Base-by-base conservation (phyloP, 2,113 vertebrate genomes). In the Dissostichus mawsoni region DNA sequence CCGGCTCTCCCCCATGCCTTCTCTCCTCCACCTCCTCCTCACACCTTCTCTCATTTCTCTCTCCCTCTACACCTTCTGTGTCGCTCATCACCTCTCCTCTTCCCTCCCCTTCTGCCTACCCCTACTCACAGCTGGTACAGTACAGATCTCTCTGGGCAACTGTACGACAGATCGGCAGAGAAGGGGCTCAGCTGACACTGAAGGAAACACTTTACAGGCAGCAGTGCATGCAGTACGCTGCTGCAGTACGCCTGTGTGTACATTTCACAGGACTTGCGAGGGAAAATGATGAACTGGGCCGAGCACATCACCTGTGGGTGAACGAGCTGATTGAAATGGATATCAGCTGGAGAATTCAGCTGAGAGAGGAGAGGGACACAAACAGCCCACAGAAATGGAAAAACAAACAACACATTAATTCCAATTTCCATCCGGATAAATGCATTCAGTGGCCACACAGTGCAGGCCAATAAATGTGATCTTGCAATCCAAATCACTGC, bases 111-210 rank as follows among this genome's bases (percentile, higher is more conserved):
- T 58, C 51, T 5, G 17, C 51, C 77, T 58, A 62, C 82, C 76
- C 81, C 84, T 65, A 59, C 82, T 76, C 86, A 86, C 90, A 92
- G 90, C 91, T 92, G 90, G 88, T 92, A 93, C 90, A 93, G 88
- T 90, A 89, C 74, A 84, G 87, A 78, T 89, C 86, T 90, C 86
- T 87, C 76, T 75, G 91, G 91, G 91, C 82, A 78, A 90, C 90
- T 93, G 86, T 90, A 92, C 80, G 78, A 80, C 69, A 85, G 82
- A 89, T 85, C 76, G 58, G 77, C 81, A 78, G 78, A 82, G 74
- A 64, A 52, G 64, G 75, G 76, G 88, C 83, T 83, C 69, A 84
- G 84, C 86, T 85, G 87, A 91, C 91, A 91, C 85, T 69, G 82
- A 90, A 92, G 89, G 90, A 89, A 91, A 82, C 84, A 90, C 91